Evolutionary conservation across 2,888 invertebrate species (phyloP), one percentile per base, ranked within the genome.

Genomic region (Diplolepis rosae): DNA sequence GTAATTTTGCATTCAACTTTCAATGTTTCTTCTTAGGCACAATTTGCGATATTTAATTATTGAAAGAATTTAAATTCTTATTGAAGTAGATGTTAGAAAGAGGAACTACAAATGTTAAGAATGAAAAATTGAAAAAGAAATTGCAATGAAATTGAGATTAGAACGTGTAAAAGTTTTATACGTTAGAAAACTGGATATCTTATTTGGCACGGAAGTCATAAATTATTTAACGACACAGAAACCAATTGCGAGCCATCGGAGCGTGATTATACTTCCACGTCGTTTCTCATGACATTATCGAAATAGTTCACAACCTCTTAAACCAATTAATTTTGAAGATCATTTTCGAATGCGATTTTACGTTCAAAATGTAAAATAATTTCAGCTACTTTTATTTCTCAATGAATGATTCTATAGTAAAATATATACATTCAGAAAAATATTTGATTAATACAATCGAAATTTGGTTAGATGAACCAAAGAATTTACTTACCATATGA

Each of bases 181-280:
- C 35, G 22, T 61, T 61, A 39, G 61, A 61, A 61, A 61, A 39
- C 61, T 61, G 35, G 61, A 61, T 61, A 61, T 61, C 39, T 61
- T 61, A 61, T 39, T 39, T 61, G 61, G 61, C 61, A 61, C 39
- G 61, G 61, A 61, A 61, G 39, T 61, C 39, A 61, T 61, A 61
- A 61, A 61, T 61, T 39, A 61, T 61, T 61, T 39, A 61, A 39
- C 61, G 27, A 39, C 39, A 39, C 39, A n/a, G 61, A 39, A 61
- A 61, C 35, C 27, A 61, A 61, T 61, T 61, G 22, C 39, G 39
- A 61, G 35, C 7, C 61, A 61, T 39, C 35, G 4, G n/a, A 61
- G 39, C 39, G 39, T 42, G 61, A 61, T 24, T 35, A 56, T 61
- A 24, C 15, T 5, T 30, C 13, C 39, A 61, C 24, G 22, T 24